Evolutionary conservation across 2,888 invertebrate species (phyloP).

Genomic region (Oxyscelio sp.): DNA sequence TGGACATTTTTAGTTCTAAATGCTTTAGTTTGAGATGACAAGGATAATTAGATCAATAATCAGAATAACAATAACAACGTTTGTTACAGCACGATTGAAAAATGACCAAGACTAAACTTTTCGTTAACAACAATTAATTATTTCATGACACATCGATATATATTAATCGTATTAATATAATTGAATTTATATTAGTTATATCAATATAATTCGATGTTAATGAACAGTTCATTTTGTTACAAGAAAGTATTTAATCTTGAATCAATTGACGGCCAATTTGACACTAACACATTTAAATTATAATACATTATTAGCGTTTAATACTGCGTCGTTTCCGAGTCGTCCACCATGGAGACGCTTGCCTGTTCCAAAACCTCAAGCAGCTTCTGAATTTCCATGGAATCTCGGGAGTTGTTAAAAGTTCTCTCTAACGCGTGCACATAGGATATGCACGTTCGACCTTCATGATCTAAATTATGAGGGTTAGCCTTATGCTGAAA

Average conservation of each 20-base stretch:
- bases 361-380: slow-evolving; percentile 86
- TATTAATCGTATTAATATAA: no score
- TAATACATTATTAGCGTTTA: slow-evolving; percentile 73
- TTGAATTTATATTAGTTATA: no score
- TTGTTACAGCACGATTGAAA: no score
- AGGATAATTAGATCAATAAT: slow-evolving; percentile 21
- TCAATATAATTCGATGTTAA: no score
- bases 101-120: no score
- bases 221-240: not conserved
- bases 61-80: slow-evolving; percentile 42
- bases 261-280: not conserved
- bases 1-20: no score
- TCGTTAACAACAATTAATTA: not conserved
- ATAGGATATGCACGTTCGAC: slow-evolving; percentile 94
- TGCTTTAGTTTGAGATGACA: no score
- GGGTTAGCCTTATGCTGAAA: slow-evolving; percentile 97
- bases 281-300: not conserved
- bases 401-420: slow-evolving; percentile 85
- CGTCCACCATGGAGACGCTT: slow-evolving; percentile 84
- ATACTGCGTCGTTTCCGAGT: slow-evolving; percentile 85
- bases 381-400: slow-evolving; percentile 86
- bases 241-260: not conserved
- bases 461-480: slow-evolving; percentile 95
- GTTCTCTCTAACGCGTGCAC: slow-evolving; percentile 90
- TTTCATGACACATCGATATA: no score